Evolutionary conservation across 2,888 invertebrate genomes (phyloP).

Genomic region (Orchestes rusci): DNA sequence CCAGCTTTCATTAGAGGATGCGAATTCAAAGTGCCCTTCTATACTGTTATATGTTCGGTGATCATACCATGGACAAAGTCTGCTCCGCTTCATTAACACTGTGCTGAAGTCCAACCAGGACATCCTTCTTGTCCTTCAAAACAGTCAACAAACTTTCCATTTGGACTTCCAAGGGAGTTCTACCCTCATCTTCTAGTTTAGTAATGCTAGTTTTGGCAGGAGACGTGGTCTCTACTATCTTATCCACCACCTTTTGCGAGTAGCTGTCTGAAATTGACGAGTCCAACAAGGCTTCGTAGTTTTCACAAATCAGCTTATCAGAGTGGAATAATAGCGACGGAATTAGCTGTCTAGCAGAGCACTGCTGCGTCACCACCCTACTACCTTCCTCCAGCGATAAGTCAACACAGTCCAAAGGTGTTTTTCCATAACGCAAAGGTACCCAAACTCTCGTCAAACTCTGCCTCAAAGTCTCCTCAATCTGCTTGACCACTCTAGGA

Average conservation of each 20-base stretch:
- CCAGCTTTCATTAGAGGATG: no score
- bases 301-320: no score
- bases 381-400: no score
- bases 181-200: constrained; percentile 15
- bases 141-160: constrained; percentile 40
- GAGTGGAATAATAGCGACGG: constrained; percentile 36
- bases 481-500: constrained; percentile 37
- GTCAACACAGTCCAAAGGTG: no score
- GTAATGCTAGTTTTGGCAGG: background rate
- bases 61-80: constrained; percentile 29
- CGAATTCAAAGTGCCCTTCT: no score
- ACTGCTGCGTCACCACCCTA: constrained; percentile 42
- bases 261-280: no score
- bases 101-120: constrained; percentile 32
- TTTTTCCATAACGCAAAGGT: constrained; percentile 36
- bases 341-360: constrained; percentile 35
- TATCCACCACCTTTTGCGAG: no score
- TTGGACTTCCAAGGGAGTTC: no score
- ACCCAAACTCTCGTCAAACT: constrained; percentile 38
- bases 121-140: constrained; percentile 37
- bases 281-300: no score
- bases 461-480: constrained; percentile 36
- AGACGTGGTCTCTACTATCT: background rate
- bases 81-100: constrained; percentile 24
- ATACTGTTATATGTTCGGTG: no score